Percentiles rank a stretch among this genome's conserved stretches.
These are phyloP conservation scores for Eufriesea mexicana DNA, from an alignment of 1,140 invertebrate species.

Conservation along the genomic window DNA sequence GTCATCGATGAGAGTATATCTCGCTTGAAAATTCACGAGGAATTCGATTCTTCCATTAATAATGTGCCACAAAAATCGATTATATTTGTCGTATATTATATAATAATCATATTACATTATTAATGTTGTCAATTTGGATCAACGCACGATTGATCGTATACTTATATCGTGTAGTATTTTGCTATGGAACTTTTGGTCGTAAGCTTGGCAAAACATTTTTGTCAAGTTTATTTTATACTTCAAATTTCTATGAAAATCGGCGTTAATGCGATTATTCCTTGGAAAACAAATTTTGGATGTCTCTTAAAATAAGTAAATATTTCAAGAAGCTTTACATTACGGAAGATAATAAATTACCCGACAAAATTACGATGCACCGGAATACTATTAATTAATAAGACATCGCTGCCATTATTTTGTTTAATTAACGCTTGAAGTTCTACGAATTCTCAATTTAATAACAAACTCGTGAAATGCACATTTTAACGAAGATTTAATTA, in stretches of 20 bases:
- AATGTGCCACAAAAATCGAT: background rate
- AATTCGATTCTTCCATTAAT: background rate
- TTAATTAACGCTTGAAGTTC: background rate
- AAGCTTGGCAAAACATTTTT: background rate
- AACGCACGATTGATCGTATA: background rate
- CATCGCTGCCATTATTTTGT: background rate
- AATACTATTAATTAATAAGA: background rate
- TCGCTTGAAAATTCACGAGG: background rate
- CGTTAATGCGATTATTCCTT: too few species aligned
- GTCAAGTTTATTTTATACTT: background rate
- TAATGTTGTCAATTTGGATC: background rate
- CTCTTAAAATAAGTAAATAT: background rate
- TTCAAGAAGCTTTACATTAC: background rate
- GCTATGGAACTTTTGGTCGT: background rate
- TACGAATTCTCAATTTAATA: background rate
- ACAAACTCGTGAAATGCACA: background rate
- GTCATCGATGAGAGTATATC: too few species aligned
- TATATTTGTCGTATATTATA: background rate
- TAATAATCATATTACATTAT: conserved; percentile 4
- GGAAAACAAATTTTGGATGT: background rate
- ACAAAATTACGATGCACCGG: background rate
- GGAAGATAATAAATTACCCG: background rate
- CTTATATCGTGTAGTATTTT: background rate
- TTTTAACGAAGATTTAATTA: background rate
- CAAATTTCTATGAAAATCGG: background rate